A percentile compares a stretch with the other conserved stretches of the same genome.
Conservation (phyloP, 2,113 vertebrate species). For the Fukomys damarensis region DNA sequence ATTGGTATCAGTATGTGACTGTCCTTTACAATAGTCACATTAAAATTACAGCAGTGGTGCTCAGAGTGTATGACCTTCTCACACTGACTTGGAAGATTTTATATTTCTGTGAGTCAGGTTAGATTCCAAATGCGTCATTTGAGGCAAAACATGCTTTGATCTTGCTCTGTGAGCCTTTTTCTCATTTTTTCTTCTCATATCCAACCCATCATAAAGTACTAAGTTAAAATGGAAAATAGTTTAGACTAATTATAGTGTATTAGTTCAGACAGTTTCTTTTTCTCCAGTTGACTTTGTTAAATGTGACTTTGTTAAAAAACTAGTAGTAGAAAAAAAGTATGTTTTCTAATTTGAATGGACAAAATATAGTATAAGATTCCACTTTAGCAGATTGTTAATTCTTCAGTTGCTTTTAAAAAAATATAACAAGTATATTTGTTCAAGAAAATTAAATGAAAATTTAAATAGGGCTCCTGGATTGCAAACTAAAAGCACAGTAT, state of each 20-base stretch:
- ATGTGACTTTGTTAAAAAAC: no score
- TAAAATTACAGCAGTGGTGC: conserved; percentile 41
- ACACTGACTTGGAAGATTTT: neutral
- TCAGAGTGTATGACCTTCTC: neutral
- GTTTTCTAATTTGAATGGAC: conserved; percentile 42
- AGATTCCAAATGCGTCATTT: conserved; percentile 29
- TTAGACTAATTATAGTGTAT: neutral
- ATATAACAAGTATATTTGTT: conserved; percentile 22
- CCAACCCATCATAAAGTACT: neutral
- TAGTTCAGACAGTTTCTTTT: neutral
- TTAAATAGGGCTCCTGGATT: neutral
- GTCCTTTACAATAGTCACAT: neutral
- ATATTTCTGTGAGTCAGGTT: conserved; percentile 18
- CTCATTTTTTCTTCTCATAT: conserved; percentile 1
- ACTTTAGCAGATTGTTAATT: neutral
- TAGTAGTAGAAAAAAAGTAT: neutral
- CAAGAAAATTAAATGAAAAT: conserved; percentile 52
- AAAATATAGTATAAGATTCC: conserved; percentile 37
- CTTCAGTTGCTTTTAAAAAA: conserved; percentile 11
- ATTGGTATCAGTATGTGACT: neutral
- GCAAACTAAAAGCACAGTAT: neutral
- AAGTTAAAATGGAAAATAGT: conserved; percentile 34
- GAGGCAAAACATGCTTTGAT: conserved; percentile 10
- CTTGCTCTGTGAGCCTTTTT: neutral
- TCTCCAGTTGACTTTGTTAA: neutral